These are phyloP conservation scores for Montipora capitata DNA, from an alignment of 92 coral and sea anemone genomes.

Conservation along the genomic window DNA sequence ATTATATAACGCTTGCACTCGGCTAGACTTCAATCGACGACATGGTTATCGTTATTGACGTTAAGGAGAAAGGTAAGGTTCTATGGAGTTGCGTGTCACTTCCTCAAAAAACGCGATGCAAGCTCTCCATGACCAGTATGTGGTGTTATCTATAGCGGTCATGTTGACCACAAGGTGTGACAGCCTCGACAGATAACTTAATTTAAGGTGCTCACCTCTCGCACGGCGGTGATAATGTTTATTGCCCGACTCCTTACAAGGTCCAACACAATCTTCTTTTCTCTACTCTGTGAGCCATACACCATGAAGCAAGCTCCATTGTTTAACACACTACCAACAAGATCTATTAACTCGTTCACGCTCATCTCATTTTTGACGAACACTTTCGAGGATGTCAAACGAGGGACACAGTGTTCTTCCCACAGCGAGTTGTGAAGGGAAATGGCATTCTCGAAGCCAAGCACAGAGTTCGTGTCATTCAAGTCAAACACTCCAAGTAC, in stretches of 20 bases:
- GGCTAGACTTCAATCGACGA: no score
- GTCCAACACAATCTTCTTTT: constrained; percentile 31
- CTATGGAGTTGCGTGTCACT: no score
- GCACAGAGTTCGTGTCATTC: neutral
- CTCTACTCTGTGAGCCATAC: constrained; percentile 17
- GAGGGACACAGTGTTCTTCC: constrained; percentile 1
- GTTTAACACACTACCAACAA: neutral
- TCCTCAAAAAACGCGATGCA: no score
- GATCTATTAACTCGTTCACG: constrained; percentile 26
- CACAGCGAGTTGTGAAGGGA: constrained; percentile 16
- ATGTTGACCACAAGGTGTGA: no score
- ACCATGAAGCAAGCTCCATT: constrained; percentile 40
- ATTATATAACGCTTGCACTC: no score
- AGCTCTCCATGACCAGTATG: no score
- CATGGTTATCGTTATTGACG: no score
- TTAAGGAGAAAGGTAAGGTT: no score
- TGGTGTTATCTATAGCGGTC: no score
- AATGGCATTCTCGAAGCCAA: constrained; percentile 20
- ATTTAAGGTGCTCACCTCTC: constrained; percentile 1
- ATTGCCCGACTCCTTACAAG: neutral
- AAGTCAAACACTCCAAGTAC: constrained; percentile 28
- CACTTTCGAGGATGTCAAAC: constrained; percentile 13
- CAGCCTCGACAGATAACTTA: neutral
- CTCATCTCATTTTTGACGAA: constrained; percentile 9
- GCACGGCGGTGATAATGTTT: constrained; percentile 23